Conservation (phyloP, 2,888 invertebrate species). For the Drosophila macrospina region DNA sequence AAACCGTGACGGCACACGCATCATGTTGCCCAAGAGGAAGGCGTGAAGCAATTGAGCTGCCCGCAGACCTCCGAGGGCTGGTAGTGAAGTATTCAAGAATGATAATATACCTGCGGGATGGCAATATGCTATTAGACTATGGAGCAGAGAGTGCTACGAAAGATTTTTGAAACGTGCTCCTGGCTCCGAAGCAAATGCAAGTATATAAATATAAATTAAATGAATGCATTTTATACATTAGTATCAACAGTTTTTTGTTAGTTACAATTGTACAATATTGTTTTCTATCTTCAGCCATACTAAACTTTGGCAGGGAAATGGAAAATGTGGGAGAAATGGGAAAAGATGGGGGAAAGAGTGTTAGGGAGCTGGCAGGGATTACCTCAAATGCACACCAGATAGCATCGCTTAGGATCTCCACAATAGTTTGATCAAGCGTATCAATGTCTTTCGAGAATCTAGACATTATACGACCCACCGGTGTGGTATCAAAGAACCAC, state of each 20-base stretch:
- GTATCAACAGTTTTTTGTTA: slow-evolving; percentile 6
- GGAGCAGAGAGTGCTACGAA: not conserved
- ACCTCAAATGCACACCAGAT: slow-evolving; percentile 88
- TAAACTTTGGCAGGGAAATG: not conserved
- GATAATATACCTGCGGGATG: slow-evolving; percentile 22
- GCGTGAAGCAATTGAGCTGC: slow-evolving; percentile 84
- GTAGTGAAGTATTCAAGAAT: slow-evolving; percentile 12
- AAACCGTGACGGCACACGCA: slow-evolving; percentile 87
- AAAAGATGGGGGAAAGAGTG: not conserved
- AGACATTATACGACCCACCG: slow-evolving; percentile 88
- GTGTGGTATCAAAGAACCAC: slow-evolving; percentile 88
- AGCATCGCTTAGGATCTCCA: slow-evolving; percentile 86
- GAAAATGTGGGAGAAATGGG: not conserved
- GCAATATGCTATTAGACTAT: slow-evolving; percentile 4
- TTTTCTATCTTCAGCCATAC: slow-evolving; percentile 64
- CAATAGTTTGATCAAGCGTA: slow-evolving; percentile 84
- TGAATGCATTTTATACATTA: slow-evolving; percentile 2
- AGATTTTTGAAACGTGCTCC: not conserved
- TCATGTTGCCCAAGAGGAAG: slow-evolving; percentile 85
- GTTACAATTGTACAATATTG: too few relatives aligned
- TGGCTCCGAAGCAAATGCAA: not conserved
- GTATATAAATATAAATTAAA: not conserved
- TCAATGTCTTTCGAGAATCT: slow-evolving; percentile 86
- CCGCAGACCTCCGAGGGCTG: slow-evolving; percentile 84
- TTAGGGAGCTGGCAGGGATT: slow-evolving; percentile 54